Evolutionary conservation across 2,113 vertebrate genomes (phyloP), one percentile per base, ranked within the genome.

Genomic region (Sinocyclocheilus maitianheensis): DNA sequence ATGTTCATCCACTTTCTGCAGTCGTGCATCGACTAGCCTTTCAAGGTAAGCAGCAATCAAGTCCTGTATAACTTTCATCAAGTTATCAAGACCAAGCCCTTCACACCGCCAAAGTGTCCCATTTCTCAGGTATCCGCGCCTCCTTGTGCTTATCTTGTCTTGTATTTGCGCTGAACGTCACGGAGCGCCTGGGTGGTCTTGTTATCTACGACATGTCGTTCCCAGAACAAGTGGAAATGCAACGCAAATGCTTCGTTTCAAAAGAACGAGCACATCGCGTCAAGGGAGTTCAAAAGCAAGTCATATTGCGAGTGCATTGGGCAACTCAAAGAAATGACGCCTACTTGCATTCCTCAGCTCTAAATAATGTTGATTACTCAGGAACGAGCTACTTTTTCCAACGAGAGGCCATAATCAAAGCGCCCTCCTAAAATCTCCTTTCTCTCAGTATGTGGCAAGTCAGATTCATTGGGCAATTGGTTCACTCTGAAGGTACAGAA

Each of bases 141-240:
- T 82, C 86, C 87, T 88, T 85, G 90, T 87, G 90, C 91, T 92
- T 92, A 93, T 94, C 88, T 76, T 86, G 91, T 87, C 86, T 92
- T 81, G 90, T 89, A 86, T 89, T 91, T 89, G 83, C 5, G 60
- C 76, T 75, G 88, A 86, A 88, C 84, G 74, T 90, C 65, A 75
- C 77, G 11, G 75, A 4, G 63, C 85, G 91, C 87, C 88, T 92
- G 94, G 94, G 95, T 95, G 95, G 95, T 95, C 89, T 84, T 86
- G 91, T 91, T 89, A 93, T 91, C 83, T 78, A 84, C 81, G 89
- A 84, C 89, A 6, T 55, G 89, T 85, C 90, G 62, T 94, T 94
- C 93, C 92, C 90, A 93, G 92, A 93, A 92, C 89, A 90, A 46
- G 81, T 89, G 89, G 89, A 94, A 91, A 76, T 90, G 91, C 87